Base-by-base conservation (phyloP, 2,888 invertebrate genomes). In the Callyntrura guangdongensis region DNA sequence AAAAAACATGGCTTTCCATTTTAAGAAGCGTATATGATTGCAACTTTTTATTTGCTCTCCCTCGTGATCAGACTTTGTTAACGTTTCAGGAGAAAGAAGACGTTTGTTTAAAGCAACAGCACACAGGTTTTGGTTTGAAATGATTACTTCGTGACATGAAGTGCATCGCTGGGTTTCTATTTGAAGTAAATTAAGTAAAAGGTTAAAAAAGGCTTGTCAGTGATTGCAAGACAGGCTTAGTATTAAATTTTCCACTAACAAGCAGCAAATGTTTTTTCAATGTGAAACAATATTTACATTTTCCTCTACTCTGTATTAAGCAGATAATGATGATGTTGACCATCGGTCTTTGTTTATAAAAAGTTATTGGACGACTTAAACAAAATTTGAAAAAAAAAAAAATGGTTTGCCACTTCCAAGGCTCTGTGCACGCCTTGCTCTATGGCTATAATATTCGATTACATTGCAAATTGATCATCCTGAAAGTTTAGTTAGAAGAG, bases 111-210 rank as follows among this genome's bases (percentile, higher is more conserved):
- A 36, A 36, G 14, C 14, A 69, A 36, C n/a, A 64, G 64, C 64
- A 22, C 53, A 69, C 27, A 36, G 27, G 6, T 36, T 69, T 36
- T 69, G 69, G 69, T 69, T 69, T 27, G 69, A 27, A 69, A 69
- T 69, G 69, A 69, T 69, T 69, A 36, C 17, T 69, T 69, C 69
- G 69, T 69, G 69, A 69, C 69, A 36, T 45, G 45, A 74, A 74
- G 74, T 74, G 47, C 74, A 45, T 47, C 12, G 11, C 17, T 74
- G 47, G 27, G 27, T 67, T 25, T 36, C n/a, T n/a, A 14, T 67
- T 4, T 67, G 64, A 64, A 67, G 27, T 67, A 25, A 53, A 53
- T 53, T 53, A 53, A 53, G n/a, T 14, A 53, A 53, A 53, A 53
- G 53, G 53, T 53, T 53, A 53, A n/a, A 11, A 53, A 53, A 59